These are phyloP conservation scores for Tetranychus piercei DNA, from an alignment of 2,888 invertebrate species.

Conservation along the genomic window DNA sequence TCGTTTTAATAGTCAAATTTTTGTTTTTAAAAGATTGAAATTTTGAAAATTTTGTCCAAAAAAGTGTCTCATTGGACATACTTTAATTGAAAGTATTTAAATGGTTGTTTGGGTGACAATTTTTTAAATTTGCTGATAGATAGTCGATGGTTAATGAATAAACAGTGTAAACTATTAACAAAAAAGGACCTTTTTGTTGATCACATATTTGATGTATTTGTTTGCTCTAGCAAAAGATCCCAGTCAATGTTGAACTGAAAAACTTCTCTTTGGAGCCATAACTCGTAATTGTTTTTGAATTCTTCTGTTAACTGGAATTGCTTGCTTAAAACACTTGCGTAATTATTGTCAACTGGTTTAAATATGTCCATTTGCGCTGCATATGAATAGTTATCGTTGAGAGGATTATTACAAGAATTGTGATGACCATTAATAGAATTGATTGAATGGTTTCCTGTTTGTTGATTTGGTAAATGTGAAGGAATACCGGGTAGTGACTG, in stretches of 20 bases:
- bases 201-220: conserved; percentile 11
- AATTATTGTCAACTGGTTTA: conserved; percentile 53
- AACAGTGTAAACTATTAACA: neutral
- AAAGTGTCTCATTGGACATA: neutral
- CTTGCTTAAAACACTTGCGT: conserved; percentile 58
- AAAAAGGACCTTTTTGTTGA: neutral
- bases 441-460: neutral
- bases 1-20: neutral
- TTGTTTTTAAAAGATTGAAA: neutral
- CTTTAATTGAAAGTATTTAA: neutral
- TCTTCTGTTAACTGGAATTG: conserved; percentile 69
- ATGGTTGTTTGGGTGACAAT: neutral
- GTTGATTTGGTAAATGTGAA: neutral
- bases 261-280: conserved; percentile 92
- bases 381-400: neutral
- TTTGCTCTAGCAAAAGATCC: conserved; percentile 36
- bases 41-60: neutral
- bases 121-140: neutral
- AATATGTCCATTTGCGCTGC: conserved; percentile 11
- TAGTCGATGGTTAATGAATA: neutral
- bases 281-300: conserved; percentile 75
- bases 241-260: conserved; percentile 52
- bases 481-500: neutral
- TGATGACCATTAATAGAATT: neutral
- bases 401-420: neutral